Conservation (phyloP, 2,797 vertebrate species). For the Sebastiscus albofasciatus region DNA sequence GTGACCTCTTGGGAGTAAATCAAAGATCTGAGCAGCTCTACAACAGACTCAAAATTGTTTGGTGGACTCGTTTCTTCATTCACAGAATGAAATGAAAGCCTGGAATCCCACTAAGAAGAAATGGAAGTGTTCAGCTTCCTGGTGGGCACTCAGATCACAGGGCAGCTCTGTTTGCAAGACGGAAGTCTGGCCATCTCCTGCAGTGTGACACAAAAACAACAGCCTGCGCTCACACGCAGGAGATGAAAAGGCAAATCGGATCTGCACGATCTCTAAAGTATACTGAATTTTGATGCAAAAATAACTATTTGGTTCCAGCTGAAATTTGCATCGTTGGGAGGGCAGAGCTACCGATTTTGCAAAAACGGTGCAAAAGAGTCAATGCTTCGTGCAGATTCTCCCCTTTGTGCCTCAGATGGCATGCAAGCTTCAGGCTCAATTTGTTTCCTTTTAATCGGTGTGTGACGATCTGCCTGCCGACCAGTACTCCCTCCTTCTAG, state of each 20-base stretch:
- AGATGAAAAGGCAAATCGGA: conserved; percentile 27
- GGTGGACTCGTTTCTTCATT: conserved; percentile 19
- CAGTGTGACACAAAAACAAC: conserved; percentile 58
- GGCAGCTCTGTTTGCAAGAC: conserved; percentile 38
- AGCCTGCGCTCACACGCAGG: conserved; percentile 22
- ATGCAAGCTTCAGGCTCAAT: conserved; percentile 46
- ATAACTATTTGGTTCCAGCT: conserved; percentile 4
- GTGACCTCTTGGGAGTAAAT: background rate
- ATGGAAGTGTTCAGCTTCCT: conserved; percentile 54
- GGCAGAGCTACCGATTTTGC: background rate
- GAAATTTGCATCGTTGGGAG: conserved; percentile 27
- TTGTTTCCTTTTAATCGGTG: conserved; percentile 74
- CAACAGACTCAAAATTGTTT: background rate
- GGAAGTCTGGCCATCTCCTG: conserved; percentile 60
- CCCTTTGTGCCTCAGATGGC: conserved; percentile 41
- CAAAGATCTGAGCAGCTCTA: background rate
- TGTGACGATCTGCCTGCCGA: conserved; percentile 64
- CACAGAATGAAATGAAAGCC: conserved; percentile 25
- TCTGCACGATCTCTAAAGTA: conserved; percentile 16
- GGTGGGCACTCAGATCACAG: conserved; percentile 55
- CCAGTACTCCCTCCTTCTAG: conserved; percentile 48
- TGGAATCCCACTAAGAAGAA: conserved; percentile 41
- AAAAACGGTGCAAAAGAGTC: conserved; percentile 22
- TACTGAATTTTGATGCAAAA: conserved; percentile 20
- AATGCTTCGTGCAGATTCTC: conserved; percentile 22